Base-by-base conservation (phyloP, 2,797 vertebrate genomes). In the Gymnoscopelus braueri region DNA sequence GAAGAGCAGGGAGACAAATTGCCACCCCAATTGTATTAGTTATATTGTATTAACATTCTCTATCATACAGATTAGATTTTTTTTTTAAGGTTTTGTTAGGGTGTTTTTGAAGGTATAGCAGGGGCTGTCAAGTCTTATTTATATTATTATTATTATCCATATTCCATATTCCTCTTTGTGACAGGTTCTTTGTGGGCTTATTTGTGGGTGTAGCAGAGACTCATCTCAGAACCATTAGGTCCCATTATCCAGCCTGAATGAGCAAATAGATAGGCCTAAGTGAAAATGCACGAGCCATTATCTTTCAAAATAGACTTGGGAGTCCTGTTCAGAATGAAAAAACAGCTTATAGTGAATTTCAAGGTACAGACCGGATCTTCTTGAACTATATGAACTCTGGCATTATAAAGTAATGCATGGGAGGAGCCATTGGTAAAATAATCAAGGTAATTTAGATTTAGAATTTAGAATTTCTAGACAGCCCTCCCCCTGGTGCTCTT, bases 241-340 rank as follows among this genome's bases (percentile, higher is more conserved):
- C 53, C 12, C 49, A 4, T 63, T 63, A 63, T 51, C 24, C 53
- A 63, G 49, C 2, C 49, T 63, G 62, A 11, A 11, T 44, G 13
- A n/a, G 32, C 12, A 39, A 51, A n/a, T 39, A 8, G 39, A 39
- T 39, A 39, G 39, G 39, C 39, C 3, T 1, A n/a, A 60, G 35
- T 52, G 50, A 52, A n/a, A 51, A 51, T 51, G 48, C 24, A 63
- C 24, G 6, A 52, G 24, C 24, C 48, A 63, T 51, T 63, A 63
- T 52, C 61, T 32, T 29, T 63, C 24, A 52, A 57, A 57, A 32
- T 5, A 12, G 12, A 58, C 14, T n/a, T 4, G 6, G 48, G 24
- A n/a, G 32, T 19, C 6, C 3, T n/a, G 51, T 63, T 35, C 49
- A 52, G 12, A 49, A 50, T 48, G 23, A 50, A 62, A 62, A 5